These are phyloP conservation scores for Agrypnia vestita DNA, from an alignment of 1,140 invertebrate species.

Conservation along the genomic window DNA sequence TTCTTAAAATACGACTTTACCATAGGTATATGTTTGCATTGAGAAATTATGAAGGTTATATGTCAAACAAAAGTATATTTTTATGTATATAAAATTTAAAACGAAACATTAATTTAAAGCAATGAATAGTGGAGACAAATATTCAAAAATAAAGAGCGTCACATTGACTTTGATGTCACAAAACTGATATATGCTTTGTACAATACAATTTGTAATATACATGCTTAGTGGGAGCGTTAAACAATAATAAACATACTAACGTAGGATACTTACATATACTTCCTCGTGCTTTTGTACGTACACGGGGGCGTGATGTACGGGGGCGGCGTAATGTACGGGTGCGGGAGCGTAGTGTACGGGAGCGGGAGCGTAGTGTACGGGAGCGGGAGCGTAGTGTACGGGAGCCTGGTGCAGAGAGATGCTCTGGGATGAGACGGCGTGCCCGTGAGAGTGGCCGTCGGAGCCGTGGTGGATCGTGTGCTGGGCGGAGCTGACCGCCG, in stretches of 20 bases:
- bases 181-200: too few relatives aligned
- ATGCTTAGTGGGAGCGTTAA: too few relatives aligned
- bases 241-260: not conserved
- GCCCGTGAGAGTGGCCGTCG: not conserved
- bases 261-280: slow-evolving; percentile 10
- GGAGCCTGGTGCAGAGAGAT: not conserved
- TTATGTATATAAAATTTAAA: too few relatives aligned
- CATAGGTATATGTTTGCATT: too few relatives aligned
- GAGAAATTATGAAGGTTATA: too few relatives aligned
- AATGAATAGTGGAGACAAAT: too few relatives aligned
- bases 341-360: not conserved
- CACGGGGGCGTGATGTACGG: not conserved
- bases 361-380: not conserved
- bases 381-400: not conserved
- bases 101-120: too few relatives aligned
- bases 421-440: not conserved
- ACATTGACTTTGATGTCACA: too few relatives aligned
- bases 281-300: slow-evolving; percentile 19
- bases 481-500: slow-evolving; percentile 38
- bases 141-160: too few relatives aligned
- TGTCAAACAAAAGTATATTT: too few relatives aligned
- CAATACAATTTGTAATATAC: too few relatives aligned
- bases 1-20: too few relatives aligned
- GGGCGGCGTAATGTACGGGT: not conserved
- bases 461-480: slow-evolving; percentile 2